These are phyloP conservation scores for Lepilemur ruficaudatus DNA, from an alignment of 2,797 vertebrate genomes.

Conservation along the genomic window DNA sequence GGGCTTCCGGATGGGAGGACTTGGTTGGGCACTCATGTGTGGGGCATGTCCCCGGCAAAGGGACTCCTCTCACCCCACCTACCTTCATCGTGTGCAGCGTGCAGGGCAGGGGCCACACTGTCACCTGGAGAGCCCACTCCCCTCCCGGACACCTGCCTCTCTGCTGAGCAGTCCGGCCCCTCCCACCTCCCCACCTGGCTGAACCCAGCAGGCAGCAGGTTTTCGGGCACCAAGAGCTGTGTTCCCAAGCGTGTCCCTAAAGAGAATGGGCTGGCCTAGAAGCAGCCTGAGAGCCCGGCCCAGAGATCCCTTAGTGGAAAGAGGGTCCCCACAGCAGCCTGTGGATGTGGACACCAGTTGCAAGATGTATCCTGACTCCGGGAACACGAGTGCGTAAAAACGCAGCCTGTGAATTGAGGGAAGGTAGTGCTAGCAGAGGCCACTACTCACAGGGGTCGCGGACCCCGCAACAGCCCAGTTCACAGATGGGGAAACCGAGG, in stretches of 20 bases:
- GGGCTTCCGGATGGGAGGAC: neutral
- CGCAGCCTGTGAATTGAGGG: neutral
- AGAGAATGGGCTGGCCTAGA: neutral
- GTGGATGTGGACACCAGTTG: rapidly evolving
- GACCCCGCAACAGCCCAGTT: neutral
- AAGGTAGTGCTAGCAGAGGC: neutral
- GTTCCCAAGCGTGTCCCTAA: neutral
- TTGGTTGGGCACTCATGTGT: rapidly evolving
- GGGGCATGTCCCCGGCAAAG: neutral
- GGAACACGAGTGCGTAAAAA: neutral
- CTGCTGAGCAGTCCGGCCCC: neutral
- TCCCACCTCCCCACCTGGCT: neutral
- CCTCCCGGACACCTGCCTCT: neutral
- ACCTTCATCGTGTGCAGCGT: neutral
- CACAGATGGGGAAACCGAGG: neutral
- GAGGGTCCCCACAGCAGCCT: neutral
- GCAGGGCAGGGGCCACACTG: neutral
- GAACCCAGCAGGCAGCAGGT: neutral
- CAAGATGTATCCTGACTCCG: neutral
- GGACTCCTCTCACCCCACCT: too few species aligned
- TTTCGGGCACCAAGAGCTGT: neutral
- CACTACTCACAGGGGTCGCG: rapidly evolving
- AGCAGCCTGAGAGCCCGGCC: neutral
- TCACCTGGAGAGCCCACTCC: neutral
- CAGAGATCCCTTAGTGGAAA: neutral